Percentiles rank a stretch among this genome's conserved stretches.
phyloP scores from a whole-genome alignment of 2,888 invertebrate species.

The Trachelus iudaicus region DNA sequence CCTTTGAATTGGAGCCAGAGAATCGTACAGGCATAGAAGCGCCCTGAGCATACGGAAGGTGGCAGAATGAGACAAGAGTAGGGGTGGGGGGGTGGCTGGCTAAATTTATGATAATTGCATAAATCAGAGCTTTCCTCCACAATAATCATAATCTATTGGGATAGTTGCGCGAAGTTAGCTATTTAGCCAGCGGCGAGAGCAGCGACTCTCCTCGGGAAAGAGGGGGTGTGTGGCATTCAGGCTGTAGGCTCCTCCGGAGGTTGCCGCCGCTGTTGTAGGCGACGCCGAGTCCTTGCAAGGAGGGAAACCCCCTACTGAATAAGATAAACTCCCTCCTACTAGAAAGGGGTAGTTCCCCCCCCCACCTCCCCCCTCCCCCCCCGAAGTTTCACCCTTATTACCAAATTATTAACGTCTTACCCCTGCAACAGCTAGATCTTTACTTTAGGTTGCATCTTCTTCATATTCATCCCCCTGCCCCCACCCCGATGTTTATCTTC shows the following conservation, averaged over 20 bases:
- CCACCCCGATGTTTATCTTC: slow-evolving; percentile 1
- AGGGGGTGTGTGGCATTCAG: not conserved
- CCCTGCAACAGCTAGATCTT: not conserved
- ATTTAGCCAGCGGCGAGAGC: slow-evolving; percentile 60
- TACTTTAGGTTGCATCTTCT: not conserved
- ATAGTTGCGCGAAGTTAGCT: slow-evolving; percentile 64
- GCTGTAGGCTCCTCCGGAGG: not conserved
- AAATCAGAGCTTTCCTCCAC: slow-evolving; percentile 65
- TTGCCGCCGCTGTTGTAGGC: not conserved
- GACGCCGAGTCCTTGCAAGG: not conserved
- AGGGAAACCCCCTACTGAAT: slow-evolving; percentile 36
- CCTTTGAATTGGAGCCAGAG: slow-evolving; percentile 50
- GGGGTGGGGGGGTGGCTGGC: slow-evolving; percentile 28
- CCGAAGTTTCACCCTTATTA: not conserved
- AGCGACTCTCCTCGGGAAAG: slow-evolving; percentile 10
- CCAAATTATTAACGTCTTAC: not conserved
- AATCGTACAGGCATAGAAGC: slow-evolving; percentile 38
- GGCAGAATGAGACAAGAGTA: slow-evolving; percentile 30
- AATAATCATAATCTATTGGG: slow-evolving; percentile 65
- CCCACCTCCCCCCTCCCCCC: not conserved
- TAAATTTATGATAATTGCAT: slow-evolving; percentile 65
- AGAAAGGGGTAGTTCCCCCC: slow-evolving; percentile 29
- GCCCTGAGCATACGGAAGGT: slow-evolving; percentile 60
- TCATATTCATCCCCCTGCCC: not conserved
- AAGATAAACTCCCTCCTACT: slow-evolving; percentile 50